Base-by-base conservation (phyloP, 2,888 invertebrate genomes). In the Nomada fabriciana region DNA sequence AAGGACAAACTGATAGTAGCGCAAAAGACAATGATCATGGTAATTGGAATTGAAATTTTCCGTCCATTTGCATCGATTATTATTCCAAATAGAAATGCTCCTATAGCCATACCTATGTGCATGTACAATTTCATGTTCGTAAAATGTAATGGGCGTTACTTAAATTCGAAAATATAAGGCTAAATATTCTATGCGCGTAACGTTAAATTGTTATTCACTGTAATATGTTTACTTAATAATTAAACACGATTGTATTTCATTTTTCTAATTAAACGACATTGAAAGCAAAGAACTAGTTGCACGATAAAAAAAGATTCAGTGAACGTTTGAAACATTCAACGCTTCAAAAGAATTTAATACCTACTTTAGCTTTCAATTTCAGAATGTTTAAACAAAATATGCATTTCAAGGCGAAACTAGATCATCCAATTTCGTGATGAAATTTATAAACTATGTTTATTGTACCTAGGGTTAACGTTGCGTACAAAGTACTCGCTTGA, bases 21-120 rank as follows among this genome's bases (percentile, higher is more conserved):
- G 20, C 91, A 89, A 88, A 94, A 94, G 60, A 94, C 91, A 3
- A 92, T 78, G 20, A 94, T 88, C 84, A 94, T 88, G 10, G 92
- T 92, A 67, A 91, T 84, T 0, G 94, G 89, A 80, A 94, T 89
- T 53, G 92, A 88, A 80, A 87, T 86, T 86, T 93, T 94, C 73
- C 94, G 91, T n/a, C 94, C 94, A 70, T 90, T 89, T 53, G 92
- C 88, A 81, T 94, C 94, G 5, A 93, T 90, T n/a, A 94, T 71
- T 63, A 89, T 86, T 63, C 92, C 92, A 23, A 94, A 88, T 13
- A 93, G 13, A 69, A 93, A 91, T 52, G 93, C 93, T 47, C 94
- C 94, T 15, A 93, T 50, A 5, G 91, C 90, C 90, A 92, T 93
- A 68, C 94, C 94, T 94, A 82, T 15, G 13, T 7, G 53, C 1